phyloP scores from a whole-genome alignment of 2,113 vertebrate species.

The Paratilapia polleni region DNA sequence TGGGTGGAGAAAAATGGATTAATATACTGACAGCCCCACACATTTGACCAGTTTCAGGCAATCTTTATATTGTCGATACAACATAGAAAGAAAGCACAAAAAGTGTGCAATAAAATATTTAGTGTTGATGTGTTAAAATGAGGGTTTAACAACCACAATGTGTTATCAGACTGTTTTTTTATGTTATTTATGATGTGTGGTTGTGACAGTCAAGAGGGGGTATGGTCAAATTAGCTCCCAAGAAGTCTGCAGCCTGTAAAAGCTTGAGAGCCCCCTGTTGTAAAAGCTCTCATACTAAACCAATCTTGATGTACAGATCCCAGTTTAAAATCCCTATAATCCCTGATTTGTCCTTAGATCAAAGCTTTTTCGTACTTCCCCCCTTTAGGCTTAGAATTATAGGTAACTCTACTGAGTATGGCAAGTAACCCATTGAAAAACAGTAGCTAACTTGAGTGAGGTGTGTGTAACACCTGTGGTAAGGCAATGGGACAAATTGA shows the following conservation, averaged over 20 bases:
- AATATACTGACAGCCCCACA: background rate
- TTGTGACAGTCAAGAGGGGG: no score
- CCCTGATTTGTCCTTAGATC: background rate
- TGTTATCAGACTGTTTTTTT: background rate
- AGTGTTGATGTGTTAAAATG: background rate
- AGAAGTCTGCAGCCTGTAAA: background rate
- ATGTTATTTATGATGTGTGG: no score
- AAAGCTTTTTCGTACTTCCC: background rate
- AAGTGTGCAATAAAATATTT: background rate
- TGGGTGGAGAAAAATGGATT: no score
- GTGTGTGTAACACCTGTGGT: accelerated
- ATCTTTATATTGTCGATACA: background rate
- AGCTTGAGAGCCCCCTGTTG: background rate
- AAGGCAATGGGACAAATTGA: no score
- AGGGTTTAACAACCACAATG: background rate
- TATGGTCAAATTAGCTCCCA: background rate
- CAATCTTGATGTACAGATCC: background rate
- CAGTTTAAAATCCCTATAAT: conserved; percentile 21
- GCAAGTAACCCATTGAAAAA: background rate
- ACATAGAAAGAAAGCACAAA: background rate
- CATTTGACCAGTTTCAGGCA: background rate
- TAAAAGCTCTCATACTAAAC: background rate
- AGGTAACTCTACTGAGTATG: background rate
- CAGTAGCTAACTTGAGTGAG: background rate
- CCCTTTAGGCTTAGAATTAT: background rate